A percentile compares a stretch with the other conserved stretches of the same genome.
Evolutionary conservation across 2,888 invertebrate species (phyloP).

Genomic region (Schrankia costaestrigalis): DNA sequence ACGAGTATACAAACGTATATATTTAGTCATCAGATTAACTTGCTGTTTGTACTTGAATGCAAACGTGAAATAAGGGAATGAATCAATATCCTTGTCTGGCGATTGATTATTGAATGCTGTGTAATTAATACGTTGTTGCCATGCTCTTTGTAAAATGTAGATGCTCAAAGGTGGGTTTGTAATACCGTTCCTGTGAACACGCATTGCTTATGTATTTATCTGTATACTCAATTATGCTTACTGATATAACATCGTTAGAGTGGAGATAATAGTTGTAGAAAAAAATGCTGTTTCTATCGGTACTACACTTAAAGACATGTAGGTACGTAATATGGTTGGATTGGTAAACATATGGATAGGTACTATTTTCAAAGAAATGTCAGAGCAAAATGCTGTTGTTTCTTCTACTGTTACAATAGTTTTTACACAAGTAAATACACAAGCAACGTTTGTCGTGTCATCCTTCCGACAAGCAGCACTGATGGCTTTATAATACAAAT

Average conservation of each 20-base stretch:
- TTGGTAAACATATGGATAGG: no score
- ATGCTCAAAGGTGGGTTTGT: constrained; percentile 55
- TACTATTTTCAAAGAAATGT: no score
- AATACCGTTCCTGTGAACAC: constrained; percentile 54
- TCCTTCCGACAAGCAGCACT: constrained; percentile 12
- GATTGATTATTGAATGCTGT: neutral
- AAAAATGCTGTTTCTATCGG: no score
- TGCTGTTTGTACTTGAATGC: constrained; percentile 9
- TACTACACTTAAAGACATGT: no score
- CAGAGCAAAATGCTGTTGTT: no score
- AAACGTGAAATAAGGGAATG: constrained; percentile 10
- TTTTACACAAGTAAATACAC: constrained; percentile 50
- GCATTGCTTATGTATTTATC: constrained; percentile 50
- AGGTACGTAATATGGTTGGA: no score
- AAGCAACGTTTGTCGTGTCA: constrained; percentile 26
- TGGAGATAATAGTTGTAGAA: no score
- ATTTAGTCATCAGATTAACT: constrained; percentile 4
- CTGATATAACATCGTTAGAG: no score
- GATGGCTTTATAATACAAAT: constrained; percentile 4
- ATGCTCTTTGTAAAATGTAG: constrained; percentile 28
- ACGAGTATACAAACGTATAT: neutral
- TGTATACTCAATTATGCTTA: constrained; percentile 33
- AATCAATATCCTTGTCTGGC: neutral
- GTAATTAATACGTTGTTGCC: neutral
- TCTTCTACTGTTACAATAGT: constrained; percentile 33